Evolutionary conservation across 2,888 invertebrate genomes (phyloP), one percentile per base, ranked within the genome.

Genomic region (Limnephilus auricula): DNA sequence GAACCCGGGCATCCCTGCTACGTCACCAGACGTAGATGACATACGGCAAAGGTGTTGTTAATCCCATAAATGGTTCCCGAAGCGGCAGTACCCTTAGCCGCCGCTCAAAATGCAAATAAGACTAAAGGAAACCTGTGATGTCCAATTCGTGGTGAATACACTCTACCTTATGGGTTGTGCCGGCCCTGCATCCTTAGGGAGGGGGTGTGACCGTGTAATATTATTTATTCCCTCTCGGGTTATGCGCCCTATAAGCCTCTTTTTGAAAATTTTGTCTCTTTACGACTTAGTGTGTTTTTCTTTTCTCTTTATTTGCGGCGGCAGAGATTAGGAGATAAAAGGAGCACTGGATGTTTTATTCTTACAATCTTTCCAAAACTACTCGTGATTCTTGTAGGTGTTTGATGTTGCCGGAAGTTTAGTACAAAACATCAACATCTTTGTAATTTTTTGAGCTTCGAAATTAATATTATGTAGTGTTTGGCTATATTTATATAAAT

Each of bases 291-390:
- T 40, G 45, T 65, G 45, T 65, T 89, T 90, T 85, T 87, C 79
- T 88, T 90, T 90, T 31, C 65, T 84, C 78, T 90, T 90, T 89
- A 89, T 92, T 92, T 89, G 90, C 82, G 89, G 80, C 92, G 91
- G 91, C 18, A 90, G 90, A 91, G 92, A 92, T 92, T 91, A 92
- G 86, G 89, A 92, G 91, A 92, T 91, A 92, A 92, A 89, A 89
- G 92, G 90, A 65, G 25, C 6, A 65, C 65, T 65, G 65, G 65
- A 65, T 65, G 65, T 65, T 65, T 65, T 65, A 65, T 65, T 65
- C 65, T 25, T 2, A 65, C 65, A n/a, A 25, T 65, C 9, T 6
- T 65, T 65, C 2, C 25, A 25, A 65, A 65, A 65, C 65, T 65
- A 25, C n/a, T 65, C 9, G 65, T 65, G 2, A n/a, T 25, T 65